These are phyloP conservation scores for Tetrax tetrax DNA, from an alignment of 2,113 vertebrate species.

Conservation along the genomic window DNA sequence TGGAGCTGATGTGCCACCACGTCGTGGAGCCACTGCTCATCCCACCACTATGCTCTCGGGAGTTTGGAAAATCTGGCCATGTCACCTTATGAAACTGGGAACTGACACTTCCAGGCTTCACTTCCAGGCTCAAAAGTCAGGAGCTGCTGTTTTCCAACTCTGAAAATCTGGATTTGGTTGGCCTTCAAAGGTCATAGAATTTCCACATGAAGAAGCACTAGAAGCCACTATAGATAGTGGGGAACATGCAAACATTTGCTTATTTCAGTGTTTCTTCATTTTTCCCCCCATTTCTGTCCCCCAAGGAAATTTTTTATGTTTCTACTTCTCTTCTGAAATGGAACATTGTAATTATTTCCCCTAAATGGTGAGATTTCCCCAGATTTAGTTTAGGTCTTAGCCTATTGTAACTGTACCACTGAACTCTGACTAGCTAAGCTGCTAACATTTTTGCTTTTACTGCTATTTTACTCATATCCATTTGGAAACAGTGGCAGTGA, in stretches of 20 bases:
- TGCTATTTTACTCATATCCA: neutral
- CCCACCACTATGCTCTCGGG: neutral
- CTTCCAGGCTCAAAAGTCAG: neutral
- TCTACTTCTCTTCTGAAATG: neutral
- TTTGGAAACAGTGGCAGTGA: neutral
- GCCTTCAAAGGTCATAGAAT: neutral
- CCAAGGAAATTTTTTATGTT: neutral
- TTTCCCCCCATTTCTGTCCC: neutral
- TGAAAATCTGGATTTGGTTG: neutral
- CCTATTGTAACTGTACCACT: neutral
- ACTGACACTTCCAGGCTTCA: neutral
- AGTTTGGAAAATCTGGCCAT: neutral
- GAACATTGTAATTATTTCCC: neutral
- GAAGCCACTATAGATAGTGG: neutral
- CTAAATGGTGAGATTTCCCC: neutral
- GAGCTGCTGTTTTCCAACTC: neutral
- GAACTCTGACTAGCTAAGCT: neutral
- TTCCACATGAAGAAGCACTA: neutral
- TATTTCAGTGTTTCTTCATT: neutral
- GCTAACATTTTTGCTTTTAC: neutral
- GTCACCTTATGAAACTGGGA: neutral
- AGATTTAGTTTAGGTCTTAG: neutral
- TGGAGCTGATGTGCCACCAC: neutral
- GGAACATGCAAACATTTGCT: neutral
- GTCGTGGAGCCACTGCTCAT: neutral